Evolutionary conservation across 2,888 invertebrate genomes (phyloP).

Genomic region (Tiliacea citrago): DNA sequence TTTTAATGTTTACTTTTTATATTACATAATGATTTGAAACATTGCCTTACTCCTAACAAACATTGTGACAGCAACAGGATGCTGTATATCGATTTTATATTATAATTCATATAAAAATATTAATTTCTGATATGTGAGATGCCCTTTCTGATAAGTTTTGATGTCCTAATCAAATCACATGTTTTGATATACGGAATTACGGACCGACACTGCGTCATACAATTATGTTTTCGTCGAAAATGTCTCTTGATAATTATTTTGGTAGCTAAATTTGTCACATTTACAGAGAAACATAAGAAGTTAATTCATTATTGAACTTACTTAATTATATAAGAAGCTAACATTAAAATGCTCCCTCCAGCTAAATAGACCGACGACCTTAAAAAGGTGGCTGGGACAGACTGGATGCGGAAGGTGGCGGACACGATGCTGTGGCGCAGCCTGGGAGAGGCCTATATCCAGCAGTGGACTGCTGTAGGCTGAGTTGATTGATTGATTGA

Average conservation of each 20-base stretch:
- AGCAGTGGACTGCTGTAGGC: too few relatives aligned
- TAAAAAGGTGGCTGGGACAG: too few relatives aligned
- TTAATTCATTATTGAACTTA: too few relatives aligned
- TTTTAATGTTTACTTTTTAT: too few relatives aligned
- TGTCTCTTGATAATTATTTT: background rate
- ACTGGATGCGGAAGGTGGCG: too few relatives aligned
- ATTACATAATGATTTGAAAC: conserved; percentile 3
- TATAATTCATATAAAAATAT: conserved; percentile 39
- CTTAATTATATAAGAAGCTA: too few relatives aligned
- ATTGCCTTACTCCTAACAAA: background rate
- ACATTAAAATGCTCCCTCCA: too few relatives aligned
- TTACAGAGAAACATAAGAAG: too few relatives aligned
- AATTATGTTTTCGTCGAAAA: background rate
- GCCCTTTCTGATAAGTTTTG: conserved; percentile 44
- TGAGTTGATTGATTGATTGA: too few relatives aligned
- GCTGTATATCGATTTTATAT: conserved; percentile 14
- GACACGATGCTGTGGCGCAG: too few relatives aligned
- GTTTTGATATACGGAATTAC: background rate
- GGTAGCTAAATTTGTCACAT: background rate
- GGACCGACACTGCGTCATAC: conserved; percentile 16
- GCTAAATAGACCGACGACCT: too few relatives aligned
- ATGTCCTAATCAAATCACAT: conserved; percentile 32
- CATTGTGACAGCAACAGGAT: conserved; percentile 23
- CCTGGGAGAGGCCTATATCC: too few relatives aligned
- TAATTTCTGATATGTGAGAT: conserved; percentile 31